phyloP scores from a whole-genome alignment of 2,113 vertebrate genomes.

The Erythrolamprus reginae region DNA sequence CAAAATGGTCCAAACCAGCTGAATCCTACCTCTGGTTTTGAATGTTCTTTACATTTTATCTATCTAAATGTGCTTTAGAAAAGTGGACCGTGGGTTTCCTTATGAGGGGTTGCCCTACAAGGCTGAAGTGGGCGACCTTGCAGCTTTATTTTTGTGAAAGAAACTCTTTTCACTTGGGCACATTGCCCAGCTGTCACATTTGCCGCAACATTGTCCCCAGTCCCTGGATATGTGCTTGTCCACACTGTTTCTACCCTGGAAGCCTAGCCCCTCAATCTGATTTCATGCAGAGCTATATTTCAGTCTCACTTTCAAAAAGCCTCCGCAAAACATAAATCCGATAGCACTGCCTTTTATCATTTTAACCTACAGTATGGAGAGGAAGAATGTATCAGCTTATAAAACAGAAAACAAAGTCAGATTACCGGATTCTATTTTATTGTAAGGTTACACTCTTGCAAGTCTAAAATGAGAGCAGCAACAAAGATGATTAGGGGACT shows the following conservation, averaged over 20 bases:
- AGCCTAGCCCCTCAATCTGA: not conserved
- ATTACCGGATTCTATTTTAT: not conserved
- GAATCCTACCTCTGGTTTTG: not conserved
- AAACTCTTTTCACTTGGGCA: not conserved
- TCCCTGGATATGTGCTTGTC: not conserved
- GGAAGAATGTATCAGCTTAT: not conserved
- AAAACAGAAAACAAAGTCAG: not conserved
- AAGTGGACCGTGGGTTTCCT: not conserved
- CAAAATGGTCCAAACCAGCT: too few relatives aligned
- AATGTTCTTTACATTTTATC: not conserved
- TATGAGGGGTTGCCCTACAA: not conserved
- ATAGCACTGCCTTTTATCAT: not conserved
- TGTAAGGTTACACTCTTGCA: not conserved
- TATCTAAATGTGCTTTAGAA: not conserved
- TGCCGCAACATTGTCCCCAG: not conserved
- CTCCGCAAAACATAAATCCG: not conserved
- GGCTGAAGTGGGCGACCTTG: not conserved
- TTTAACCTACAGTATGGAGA: not conserved
- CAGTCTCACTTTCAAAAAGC: not conserved
- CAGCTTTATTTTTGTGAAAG: not conserved
- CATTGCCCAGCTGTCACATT: not conserved
- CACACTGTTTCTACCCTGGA: not conserved
- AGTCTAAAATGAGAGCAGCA: not conserved
- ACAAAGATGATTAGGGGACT: too few relatives aligned
- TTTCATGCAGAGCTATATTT: not conserved